Evolutionary conservation across 2,113 vertebrate species (phyloP), one percentile per base, ranked within the genome.

Genomic region (Microcebus lehilahytsara): DNA sequence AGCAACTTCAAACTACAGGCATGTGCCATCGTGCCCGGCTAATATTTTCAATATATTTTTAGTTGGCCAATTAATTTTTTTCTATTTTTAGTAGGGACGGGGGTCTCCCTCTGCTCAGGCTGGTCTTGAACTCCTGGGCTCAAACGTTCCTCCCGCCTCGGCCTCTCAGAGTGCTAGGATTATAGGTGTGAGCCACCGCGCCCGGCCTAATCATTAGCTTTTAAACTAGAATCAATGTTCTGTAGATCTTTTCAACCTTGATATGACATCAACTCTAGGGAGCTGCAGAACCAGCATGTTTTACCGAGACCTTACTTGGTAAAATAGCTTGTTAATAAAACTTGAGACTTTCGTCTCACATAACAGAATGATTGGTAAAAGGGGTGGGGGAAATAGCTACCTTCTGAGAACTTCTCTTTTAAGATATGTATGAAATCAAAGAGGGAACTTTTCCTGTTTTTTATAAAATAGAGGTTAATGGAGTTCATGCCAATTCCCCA

Each of bases 351-450:
- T 20, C 67, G 53, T 34, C 30, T 6, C 34, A 20, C 12, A 10
- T 42, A 69, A 46, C 25, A 78, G 66, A 80, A 2, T 64, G 19
- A 60, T 91, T 71, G n/a, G 9, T 84, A 83, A 34, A 17, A 30
- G 71, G 4, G 2, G 14, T 60, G 5, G 10, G 5, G 27, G 40
- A 9, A 27, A 51, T 49, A 74, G 19, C 56, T 64, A 32, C 42
- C 75, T 62, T 67, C 64, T 87, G 66, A 89, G 62, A 96, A 91
- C 88, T 88, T 94, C 11, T 94, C 40, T 32, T 81, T 71, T 72
- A 85, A n/a, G 34, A 30, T 71, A 53, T 2, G 27, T 60, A 46
- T 83, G 72, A 86, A 92, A 56, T 94, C 75, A 72, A 86, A 93
- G 51, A 77, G 74, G 34, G 32, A 85, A 66, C 16, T 8, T 40